Base-by-base conservation (phyloP, 2,888 invertebrate genomes). In the Abrostola tripartita region DNA sequence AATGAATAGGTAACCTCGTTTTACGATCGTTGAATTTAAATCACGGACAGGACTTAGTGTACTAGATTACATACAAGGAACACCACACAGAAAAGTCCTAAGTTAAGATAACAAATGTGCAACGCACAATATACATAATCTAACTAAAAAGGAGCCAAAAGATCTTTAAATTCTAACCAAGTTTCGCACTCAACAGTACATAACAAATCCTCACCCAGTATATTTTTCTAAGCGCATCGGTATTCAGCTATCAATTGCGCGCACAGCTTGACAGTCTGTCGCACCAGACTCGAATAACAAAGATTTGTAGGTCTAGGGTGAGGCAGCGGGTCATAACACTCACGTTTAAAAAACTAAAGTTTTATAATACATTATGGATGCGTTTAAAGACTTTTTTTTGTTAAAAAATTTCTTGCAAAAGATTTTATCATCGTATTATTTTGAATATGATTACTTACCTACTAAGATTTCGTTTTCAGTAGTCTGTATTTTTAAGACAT, bases 291-390 rank as follows among this genome's bases (percentile, higher is more conserved):
- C 44, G 24, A 24, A 52, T 60, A 44, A 49, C 40, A n/a, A 7
- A 4, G 40, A 64, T 52, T 41, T 44, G 50, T 68, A 44, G 42
- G 52, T 14, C 41, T 8, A 24, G 68, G 53, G 53, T 63, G 6
- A 59, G 61, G 12, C 44, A 72, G n/a, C 36, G 37, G 75, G 61
- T 64, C 55, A 37, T 37, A n/a, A 37, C 41, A 40, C 38, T 44
- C 11, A 40, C 10, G 14, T 40, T 44, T 38, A 67, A 36, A 61
- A 24, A 24, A 24, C 24, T 24, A 24, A 37, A 6, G 47, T 54
- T 14, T n/a, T 52, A 8, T 6, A 47, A 37, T 52, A 49, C 12
- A 49, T 49, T n/a, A 12, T n/a, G 41, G 10, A 41, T 41, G 41
- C 5, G 11, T 41, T 12, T n/a, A 8, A 24, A 9, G 9, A 8